Percentiles rank a stretch among this genome's conserved stretches.
These are phyloP conservation scores for Benthosema pterotum DNA, from an alignment of 2,797 vertebrate species.

Conservation along the genomic window DNA sequence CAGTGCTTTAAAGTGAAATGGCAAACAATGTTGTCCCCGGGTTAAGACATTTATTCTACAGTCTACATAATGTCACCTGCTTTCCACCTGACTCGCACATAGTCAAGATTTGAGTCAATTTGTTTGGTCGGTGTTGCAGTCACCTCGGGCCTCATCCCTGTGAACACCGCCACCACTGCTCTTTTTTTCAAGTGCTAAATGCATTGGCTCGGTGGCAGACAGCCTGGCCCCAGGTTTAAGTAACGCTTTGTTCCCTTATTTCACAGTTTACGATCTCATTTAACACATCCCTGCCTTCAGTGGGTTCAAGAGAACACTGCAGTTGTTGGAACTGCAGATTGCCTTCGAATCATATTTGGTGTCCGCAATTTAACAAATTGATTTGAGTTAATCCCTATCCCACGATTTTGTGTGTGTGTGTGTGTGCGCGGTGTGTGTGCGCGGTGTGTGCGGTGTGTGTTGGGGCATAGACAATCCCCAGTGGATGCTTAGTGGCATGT, in stretches of 20 bases:
- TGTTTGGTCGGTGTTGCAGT: conserved; percentile 27
- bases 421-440: conserved; percentile 2
- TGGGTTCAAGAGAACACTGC: conserved; percentile 26
- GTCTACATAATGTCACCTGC: conserved; percentile 28
- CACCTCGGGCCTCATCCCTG: conserved; percentile 3
- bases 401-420: conserved; percentile 5
- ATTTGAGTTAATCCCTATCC: conserved; percentile 39
- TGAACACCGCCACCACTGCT: background rate
- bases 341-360: conserved; percentile 20
- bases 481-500: conserved; percentile 21
- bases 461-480: background rate
- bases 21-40: conserved; percentile 15
- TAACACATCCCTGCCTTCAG: conserved; percentile 2
- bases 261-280: conserved; percentile 13
- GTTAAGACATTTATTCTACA: conserved; percentile 32
- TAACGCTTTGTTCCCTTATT: conserved; percentile 18
- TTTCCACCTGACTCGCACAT: conserved; percentile 52
- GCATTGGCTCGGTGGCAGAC: background rate
- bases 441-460: too few species aligned
- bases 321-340: background rate
- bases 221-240: conserved; percentile 28
- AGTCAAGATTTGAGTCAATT: conserved; percentile 51
- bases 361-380: conserved; percentile 50
- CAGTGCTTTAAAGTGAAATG: background rate
- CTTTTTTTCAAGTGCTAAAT: conserved; percentile 6